Base-by-base conservation (phyloP, 2,113 vertebrate species). In the Tragelaphus buxtoni region DNA sequence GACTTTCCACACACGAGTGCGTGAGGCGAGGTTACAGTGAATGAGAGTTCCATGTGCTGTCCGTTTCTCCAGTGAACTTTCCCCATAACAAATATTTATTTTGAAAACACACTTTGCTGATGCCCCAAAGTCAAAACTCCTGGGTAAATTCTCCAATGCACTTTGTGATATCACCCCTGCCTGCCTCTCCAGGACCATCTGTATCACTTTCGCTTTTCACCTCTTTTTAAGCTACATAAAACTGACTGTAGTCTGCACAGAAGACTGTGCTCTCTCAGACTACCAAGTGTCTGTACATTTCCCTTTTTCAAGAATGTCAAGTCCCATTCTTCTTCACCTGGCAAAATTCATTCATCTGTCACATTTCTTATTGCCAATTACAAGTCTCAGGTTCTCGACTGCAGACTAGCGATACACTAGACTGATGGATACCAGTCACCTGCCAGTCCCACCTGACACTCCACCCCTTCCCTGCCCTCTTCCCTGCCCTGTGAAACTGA, bases 1-100 rank as follows among this genome's bases (percentile, higher is more conserved):
- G 2, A 69, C n/a, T 22, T 39, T 69, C n/a, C 65, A 69, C 9
- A 5, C 18, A 22, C 0, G 1, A 9, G 6, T 39, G 18, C 9
- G 3, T 35, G 84, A 87, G 39, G 30, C 58, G 56, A 14, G 69
- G 51, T 1, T 22, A 72, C 24, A 39, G 56, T 4, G 42, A 17
- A 5, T 47, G 24, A 51, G 2, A 14, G 1, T 30, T 49, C 47
- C 16, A 47, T 10, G 11, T 53, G 72, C n/a, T 86, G n/a, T 69
- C 32, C 58, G 22, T 24, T 88, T 85, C 76, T n/a, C 84, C 35
- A 8, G 17, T 69, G 30, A 81, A 55, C 20, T 47, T 30, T 88
- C n/a, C 24, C n/a, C 17, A 3, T 18, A 58, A 88, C 49, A 87
- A 96, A 49, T 63, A 92, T 30, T 60, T 80, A 22, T 35, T 84